Evolutionary conservation across 1,140 invertebrate species (phyloP).

Genomic region (Conus ventricosus): DNA sequence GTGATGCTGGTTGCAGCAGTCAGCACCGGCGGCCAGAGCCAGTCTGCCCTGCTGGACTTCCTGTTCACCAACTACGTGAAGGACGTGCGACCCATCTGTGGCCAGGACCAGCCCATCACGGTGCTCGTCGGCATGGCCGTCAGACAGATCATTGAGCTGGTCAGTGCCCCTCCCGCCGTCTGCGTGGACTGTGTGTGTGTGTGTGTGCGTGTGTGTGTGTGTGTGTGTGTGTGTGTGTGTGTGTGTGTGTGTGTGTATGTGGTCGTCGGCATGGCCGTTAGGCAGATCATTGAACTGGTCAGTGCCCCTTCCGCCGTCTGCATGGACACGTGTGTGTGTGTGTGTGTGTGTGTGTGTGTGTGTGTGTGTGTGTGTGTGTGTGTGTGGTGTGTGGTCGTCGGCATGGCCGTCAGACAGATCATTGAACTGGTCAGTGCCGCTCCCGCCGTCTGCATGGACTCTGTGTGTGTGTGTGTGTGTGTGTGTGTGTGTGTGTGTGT

Average conservation of each 20-base stretch:
- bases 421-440: conserved; percentile 27
- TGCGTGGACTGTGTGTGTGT: too few relatives aligned
- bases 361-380: too few relatives aligned
- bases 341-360: too few relatives aligned
- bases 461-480: too few relatives aligned
- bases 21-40: not conserved
- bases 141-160: conserved; percentile 37
- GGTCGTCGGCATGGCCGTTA: conserved; percentile 25
- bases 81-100: conserved; percentile 23
- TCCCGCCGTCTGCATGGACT: too few relatives aligned
- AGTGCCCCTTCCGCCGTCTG: too few relatives aligned
- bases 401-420: conserved; percentile 33
- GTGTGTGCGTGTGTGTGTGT: too few relatives aligned
- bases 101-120: conserved; percentile 22
- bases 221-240: too few relatives aligned
- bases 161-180: not conserved
- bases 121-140: conserved; percentile 28
- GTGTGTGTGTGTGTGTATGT: too few relatives aligned
- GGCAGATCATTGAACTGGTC: conserved; percentile 38
- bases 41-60: not conserved
- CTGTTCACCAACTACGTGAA: conserved; percentile 25
- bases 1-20: not conserved
- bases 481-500: too few relatives aligned
- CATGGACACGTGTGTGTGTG: too few relatives aligned
- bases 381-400: too few relatives aligned